Conservation (phyloP, 2,888 invertebrate species). For the Tineola bisselliella region DNA sequence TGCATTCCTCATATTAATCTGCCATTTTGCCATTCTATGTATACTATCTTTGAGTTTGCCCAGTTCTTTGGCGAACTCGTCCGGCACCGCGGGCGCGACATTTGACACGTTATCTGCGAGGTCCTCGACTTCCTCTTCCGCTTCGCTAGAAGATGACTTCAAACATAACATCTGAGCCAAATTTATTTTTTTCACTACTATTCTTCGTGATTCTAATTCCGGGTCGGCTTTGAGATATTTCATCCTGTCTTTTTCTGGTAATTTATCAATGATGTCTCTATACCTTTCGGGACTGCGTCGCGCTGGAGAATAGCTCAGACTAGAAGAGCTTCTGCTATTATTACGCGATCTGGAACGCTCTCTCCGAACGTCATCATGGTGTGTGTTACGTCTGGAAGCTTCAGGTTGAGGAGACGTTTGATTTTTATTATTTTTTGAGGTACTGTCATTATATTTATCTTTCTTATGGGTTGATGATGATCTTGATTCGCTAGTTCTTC, state of each 20-base stretch:
- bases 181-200: conserved; percentile 32
- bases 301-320: conserved; percentile 76
- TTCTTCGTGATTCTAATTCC: conserved; percentile 41
- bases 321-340: conserved; percentile 58
- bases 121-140: conserved; percentile 65
- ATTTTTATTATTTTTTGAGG: conserved; percentile 6
- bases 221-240: conserved; percentile 58
- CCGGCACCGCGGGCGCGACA: conserved; percentile 38
- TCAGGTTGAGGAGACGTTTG: not conserved
- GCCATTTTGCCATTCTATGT: conserved; percentile 77
- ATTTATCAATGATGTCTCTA: conserved; percentile 69
- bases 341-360: conserved; percentile 34
- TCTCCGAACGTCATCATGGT: conserved; percentile 18
- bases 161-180: conserved; percentile 60
- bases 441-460: not conserved
- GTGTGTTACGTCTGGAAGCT: not conserved
- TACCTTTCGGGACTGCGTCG: conserved; percentile 75
- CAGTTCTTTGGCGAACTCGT: conserved; percentile 73
- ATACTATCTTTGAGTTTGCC: conserved; percentile 72
- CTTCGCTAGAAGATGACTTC: conserved; percentile 69
- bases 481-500: conserved; percentile 31
- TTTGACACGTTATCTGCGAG: too few relatives aligned
- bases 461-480: conserved; percentile 21
- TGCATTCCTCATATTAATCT: conserved; percentile 18
- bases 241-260: conserved; percentile 65